A percentile compares a stretch with the other conserved stretches of the same genome.
Evolutionary conservation across 2,797 vertebrate genomes (phyloP).

Genomic region (Pseudocheirus occidentalis): DNA sequence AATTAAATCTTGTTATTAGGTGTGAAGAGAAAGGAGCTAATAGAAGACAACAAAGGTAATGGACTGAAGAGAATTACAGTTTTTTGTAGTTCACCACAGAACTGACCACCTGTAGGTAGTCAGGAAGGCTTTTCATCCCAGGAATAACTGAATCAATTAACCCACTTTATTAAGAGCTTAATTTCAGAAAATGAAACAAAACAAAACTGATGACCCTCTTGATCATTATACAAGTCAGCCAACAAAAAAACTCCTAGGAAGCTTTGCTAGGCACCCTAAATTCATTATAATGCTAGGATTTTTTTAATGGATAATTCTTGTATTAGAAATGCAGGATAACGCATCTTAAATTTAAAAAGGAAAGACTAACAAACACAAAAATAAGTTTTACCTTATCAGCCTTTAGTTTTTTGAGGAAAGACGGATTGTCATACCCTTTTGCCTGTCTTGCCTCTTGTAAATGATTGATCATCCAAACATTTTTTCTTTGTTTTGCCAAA

Average conservation of each 20-base stretch:
- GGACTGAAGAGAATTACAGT: background rate
- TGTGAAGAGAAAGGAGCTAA: background rate
- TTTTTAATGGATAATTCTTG: constrained; percentile 6
- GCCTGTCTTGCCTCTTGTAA: constrained; percentile 98
- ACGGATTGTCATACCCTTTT: constrained; percentile 98
- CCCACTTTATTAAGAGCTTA: background rate
- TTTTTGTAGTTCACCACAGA: constrained; percentile 8
- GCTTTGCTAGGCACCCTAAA: constrained; percentile 20
- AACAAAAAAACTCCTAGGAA: constrained; percentile 5
- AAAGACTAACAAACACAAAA: background rate
- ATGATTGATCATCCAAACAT: constrained; percentile 99
- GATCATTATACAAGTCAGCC: constrained; percentile 14
- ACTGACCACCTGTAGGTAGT: constrained; percentile 26
- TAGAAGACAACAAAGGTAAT: constrained; percentile 14
- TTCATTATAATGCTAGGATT: constrained; percentile 45
- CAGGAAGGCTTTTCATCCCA: constrained; percentile 25
- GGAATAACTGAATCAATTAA: constrained; percentile 14
- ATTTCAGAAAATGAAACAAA: constrained; percentile 37
- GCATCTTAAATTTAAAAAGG: constrained; percentile 27
- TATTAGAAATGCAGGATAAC: constrained; percentile 1
- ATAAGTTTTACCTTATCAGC: constrained; percentile 93
- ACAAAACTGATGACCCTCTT: background rate
- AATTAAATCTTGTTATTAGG: background rate
- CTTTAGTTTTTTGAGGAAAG: constrained; percentile 97
- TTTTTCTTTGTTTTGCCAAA: constrained; percentile 98